These are phyloP conservation scores for Psephotus haematonotus DNA, from an alignment of 2,113 vertebrate genomes.

Conservation along the genomic window DNA sequence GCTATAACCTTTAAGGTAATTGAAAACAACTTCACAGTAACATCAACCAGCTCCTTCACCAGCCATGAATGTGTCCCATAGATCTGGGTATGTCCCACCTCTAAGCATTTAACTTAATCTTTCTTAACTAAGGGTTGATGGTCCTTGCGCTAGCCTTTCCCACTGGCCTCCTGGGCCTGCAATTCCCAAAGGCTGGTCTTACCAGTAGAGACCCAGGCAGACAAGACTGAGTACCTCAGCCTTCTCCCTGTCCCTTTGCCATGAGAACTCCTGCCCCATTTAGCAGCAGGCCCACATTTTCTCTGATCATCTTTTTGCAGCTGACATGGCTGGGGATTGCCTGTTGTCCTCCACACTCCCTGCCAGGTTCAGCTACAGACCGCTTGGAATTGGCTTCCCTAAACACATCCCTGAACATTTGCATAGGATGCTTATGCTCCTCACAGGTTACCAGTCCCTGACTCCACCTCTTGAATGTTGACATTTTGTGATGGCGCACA, in stretches of 20 bases:
- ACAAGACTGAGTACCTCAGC: neutral
- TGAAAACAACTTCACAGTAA: neutral
- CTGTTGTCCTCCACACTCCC: neutral
- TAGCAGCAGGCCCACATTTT: neutral
- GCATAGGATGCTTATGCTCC: neutral
- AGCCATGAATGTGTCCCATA: neutral
- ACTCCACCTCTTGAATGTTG: neutral
- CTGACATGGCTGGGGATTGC: neutral
- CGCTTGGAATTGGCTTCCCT: neutral
- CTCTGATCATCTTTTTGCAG: neutral
- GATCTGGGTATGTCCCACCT: neutral
- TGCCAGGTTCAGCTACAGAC: neutral
- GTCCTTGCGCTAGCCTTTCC: neutral
- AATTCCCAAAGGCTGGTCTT: neutral
- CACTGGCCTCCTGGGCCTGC: neutral
- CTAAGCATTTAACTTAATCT: neutral
- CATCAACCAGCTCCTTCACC: neutral
- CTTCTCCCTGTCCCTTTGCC: neutral
- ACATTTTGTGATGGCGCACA: accelerated
- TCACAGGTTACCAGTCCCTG: neutral
- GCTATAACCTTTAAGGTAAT: neutral
- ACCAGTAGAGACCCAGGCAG: neutral
- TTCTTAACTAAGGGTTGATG: neutral
- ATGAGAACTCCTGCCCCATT: neutral
- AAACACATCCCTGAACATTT: neutral